These are phyloP conservation scores for Pseudococcus viburni DNA, from an alignment of 2,888 invertebrate genomes.

Conservation along the genomic window DNA sequence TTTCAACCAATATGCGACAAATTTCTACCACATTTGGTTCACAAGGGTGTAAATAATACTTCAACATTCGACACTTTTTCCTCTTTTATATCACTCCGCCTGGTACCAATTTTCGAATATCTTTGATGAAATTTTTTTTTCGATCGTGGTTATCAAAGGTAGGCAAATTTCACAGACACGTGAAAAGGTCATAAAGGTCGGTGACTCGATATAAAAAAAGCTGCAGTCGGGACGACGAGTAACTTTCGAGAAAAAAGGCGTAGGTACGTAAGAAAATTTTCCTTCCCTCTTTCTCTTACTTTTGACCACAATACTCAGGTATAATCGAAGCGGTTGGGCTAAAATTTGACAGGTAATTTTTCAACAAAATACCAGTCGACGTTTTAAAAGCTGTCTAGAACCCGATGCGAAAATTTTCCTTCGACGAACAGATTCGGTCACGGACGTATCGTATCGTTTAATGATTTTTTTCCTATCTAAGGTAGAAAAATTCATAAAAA, in stretches of 20 bases:
- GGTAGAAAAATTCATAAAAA: neutral
- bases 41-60: neutral
- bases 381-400: neutral
- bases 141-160: neutral
- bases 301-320: neutral
- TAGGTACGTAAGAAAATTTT: neutral
- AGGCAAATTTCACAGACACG: neutral
- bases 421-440: neutral
- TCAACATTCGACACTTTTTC: neutral
- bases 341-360: slow-evolving; percentile 3
- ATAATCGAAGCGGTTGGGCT: neutral
- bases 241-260: neutral
- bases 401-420: neutral
- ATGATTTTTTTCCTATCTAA: neutral
- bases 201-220: neutral
- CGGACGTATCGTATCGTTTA: neutral
- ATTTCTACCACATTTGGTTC: neutral
- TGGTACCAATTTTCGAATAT: neutral
- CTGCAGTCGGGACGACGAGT: neutral
- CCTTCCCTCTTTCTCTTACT: neutral
- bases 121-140: neutral
- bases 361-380: neutral
- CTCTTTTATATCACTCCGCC: neutral
- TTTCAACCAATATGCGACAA: too few species aligned
- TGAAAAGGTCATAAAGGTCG: neutral